A percentile compares a stretch with the other conserved stretches of the same genome.
phyloP scores from a whole-genome alignment of 2,797 vertebrate species.

The Silurus aristotelis region DNA sequence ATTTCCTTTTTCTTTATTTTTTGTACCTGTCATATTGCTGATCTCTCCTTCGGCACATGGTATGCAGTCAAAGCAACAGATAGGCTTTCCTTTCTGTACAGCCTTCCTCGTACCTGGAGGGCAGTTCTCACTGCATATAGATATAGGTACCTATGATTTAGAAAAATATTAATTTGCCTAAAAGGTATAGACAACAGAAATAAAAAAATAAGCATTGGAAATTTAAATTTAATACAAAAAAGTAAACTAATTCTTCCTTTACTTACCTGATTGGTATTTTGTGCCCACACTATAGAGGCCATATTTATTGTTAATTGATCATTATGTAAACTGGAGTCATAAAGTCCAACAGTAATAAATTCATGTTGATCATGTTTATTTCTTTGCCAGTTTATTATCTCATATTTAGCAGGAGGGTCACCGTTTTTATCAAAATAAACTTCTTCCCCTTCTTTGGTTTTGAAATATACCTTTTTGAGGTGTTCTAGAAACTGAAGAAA shows the following conservation, averaged over 20 bases:
- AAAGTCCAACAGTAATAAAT: slow-evolving; percentile 67
- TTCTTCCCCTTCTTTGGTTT: slow-evolving; percentile 68
- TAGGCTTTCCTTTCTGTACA: slow-evolving; percentile 61
- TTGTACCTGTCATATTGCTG: slow-evolving; percentile 71
- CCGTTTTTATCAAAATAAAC: slow-evolving; percentile 72
- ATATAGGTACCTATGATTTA: slow-evolving; percentile 63
- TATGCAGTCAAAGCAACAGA: slow-evolving; percentile 75
- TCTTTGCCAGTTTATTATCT: slow-evolving; percentile 75
- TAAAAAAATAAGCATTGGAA: background rate
- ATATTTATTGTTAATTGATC: slow-evolving; percentile 60
- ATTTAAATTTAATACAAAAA: background rate
- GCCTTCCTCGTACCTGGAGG: slow-evolving; percentile 68
- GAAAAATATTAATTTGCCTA: slow-evolving; percentile 21
- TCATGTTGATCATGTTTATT: slow-evolving; percentile 51
- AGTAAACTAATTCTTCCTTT: background rate
- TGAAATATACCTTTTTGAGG: slow-evolving; percentile 58
- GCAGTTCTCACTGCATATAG: slow-evolving; percentile 73
- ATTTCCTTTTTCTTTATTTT: background rate
- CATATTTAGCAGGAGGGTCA: slow-evolving; percentile 72
- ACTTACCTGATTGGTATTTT: slow-evolving; percentile 58
- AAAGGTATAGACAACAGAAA: background rate
- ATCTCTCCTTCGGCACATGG: slow-evolving; percentile 71
- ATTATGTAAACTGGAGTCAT: slow-evolving; percentile 65
- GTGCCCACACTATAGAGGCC: slow-evolving; percentile 62
- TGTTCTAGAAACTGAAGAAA: slow-evolving; percentile 63